Percentiles rank a stretch among this genome's conserved stretches.
phyloP scores from a whole-genome alignment of 37 sponge, comb jelly and placozoan genomes.

The Chondrilla cf. caribensis region DNA sequence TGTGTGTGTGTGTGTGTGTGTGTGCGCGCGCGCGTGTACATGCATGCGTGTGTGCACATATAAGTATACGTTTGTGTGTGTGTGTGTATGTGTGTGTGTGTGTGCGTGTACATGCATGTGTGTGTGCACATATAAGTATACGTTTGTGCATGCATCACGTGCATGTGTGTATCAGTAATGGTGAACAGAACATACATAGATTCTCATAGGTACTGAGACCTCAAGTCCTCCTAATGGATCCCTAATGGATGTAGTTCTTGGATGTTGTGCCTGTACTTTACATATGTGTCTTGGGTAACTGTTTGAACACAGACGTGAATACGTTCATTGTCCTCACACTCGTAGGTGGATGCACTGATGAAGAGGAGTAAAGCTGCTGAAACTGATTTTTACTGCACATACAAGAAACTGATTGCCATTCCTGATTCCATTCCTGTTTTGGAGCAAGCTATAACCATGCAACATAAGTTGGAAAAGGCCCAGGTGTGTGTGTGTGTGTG shows the following conservation, averaged over 20 bases:
- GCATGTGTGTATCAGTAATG: background rate
- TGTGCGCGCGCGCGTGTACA: background rate
- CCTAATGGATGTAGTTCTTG: too few species aligned
- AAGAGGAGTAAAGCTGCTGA: slow-evolving; percentile 83
- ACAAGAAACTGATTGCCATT: slow-evolving; percentile 78
- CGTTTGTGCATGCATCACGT: slow-evolving; percentile 2
- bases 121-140: background rate
- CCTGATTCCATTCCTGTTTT: slow-evolving; percentile 85
- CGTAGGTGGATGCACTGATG: slow-evolving; percentile 74
- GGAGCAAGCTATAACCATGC: slow-evolving; percentile 68
- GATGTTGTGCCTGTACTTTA: too few species aligned
- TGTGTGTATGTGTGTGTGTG: slow-evolving; percentile 18
- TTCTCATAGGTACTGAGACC: too few species aligned
- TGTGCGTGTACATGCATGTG: slow-evolving; percentile 8
- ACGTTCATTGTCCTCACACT: too few species aligned
- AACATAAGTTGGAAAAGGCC: slow-evolving; percentile 58
- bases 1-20: slow-evolving; percentile 1
- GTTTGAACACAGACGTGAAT: too few species aligned
- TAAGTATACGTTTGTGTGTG: background rate
- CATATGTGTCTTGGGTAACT: too few species aligned
- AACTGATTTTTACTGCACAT: slow-evolving; percentile 68
- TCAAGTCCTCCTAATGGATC: too few species aligned
- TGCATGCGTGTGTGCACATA: background rate
- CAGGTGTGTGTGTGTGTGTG: slow-evolving; percentile 44
- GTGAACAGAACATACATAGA: too few species aligned